A percentile compares a stretch with the other conserved stretches of the same genome.
Conservation (phyloP, 2,888 invertebrate species). For the Bursaphelenchus okinawaensis region DNA sequence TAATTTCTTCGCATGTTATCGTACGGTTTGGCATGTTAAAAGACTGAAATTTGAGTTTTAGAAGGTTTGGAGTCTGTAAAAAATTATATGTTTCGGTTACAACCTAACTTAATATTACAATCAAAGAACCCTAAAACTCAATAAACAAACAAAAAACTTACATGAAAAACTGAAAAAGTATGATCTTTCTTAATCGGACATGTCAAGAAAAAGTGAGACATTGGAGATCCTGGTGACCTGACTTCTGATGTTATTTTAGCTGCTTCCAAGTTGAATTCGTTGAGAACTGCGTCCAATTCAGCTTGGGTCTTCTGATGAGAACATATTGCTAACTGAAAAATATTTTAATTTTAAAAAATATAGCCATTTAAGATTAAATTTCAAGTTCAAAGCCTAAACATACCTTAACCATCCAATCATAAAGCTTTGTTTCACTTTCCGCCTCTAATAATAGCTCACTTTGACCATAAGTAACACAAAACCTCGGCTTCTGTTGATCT, state of each 20-base stretch:
- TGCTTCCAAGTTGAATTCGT: conserved; percentile 8
- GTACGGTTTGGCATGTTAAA: conserved; percentile 44
- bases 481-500: conserved; percentile 4
- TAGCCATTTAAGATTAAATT: too few species aligned
- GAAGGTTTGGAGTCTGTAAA: too few species aligned
- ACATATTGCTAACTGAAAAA: conserved; percentile 42
- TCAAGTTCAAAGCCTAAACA: not conserved
- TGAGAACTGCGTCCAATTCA: conserved; percentile 46
- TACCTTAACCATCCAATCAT: conserved; percentile 53
- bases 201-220: conserved; percentile 37
- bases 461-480: conserved; percentile 27
- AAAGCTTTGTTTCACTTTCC: conserved; percentile 32
- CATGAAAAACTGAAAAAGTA: conserved; percentile 49
- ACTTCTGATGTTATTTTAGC: not conserved
- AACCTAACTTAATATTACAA: not conserved
- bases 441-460: conserved; percentile 28
- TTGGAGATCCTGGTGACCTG: conserved; percentile 8
- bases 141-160: too few species aligned
- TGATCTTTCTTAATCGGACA: conserved; percentile 40
- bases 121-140: not conserved
- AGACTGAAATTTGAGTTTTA: conserved; percentile 31
- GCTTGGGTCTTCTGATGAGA: conserved; percentile 48
- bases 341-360: not conserved
- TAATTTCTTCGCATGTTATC: conserved; percentile 41
- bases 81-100: not conserved